A percentile compares a stretch with the other conserved stretches of the same genome.
phyloP scores from a whole-genome alignment of 2,113 vertebrate species.

The Mustelus asterias region DNA sequence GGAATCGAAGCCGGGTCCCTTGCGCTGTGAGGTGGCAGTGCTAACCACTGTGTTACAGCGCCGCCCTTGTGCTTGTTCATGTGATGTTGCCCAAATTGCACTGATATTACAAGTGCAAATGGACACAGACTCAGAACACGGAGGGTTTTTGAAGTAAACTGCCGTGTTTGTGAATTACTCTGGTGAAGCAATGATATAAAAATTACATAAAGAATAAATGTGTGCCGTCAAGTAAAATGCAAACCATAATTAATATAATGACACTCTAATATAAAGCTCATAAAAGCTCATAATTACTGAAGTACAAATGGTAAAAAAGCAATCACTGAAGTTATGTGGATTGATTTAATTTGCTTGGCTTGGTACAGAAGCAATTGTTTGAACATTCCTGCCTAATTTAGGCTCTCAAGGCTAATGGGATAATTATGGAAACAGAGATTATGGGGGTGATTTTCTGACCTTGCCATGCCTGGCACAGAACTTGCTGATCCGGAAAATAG shows the following conservation, averaged over 20 bases:
- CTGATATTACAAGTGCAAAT: not conserved
- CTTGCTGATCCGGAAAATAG: no score
- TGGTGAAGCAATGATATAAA: not conserved
- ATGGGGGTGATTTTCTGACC: no score
- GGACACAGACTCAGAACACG: not conserved
- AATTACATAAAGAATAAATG: not conserved
- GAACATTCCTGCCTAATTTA: not conserved
- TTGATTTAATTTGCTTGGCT: not conserved
- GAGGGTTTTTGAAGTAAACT: not conserved
- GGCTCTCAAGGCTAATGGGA: not conserved
- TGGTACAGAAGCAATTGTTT: no score
- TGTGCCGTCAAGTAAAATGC: not conserved
- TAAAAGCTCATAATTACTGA: constrained; percentile 5
- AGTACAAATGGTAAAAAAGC: not conserved
- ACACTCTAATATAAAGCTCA: not conserved
- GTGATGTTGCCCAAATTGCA: not conserved
- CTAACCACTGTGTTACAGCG: no score
- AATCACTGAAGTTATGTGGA: not conserved
- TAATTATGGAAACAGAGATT: not conserved
- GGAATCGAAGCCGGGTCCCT: no score
- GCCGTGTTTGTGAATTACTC: not conserved
- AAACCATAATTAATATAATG: not conserved
- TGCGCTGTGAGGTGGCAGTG: no score
- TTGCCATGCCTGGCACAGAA: no score
- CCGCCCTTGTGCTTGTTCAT: not conserved